These are phyloP conservation scores for Diplodus puntazzo DNA, from an alignment of 2,797 vertebrate species.

Conservation along the genomic window DNA sequence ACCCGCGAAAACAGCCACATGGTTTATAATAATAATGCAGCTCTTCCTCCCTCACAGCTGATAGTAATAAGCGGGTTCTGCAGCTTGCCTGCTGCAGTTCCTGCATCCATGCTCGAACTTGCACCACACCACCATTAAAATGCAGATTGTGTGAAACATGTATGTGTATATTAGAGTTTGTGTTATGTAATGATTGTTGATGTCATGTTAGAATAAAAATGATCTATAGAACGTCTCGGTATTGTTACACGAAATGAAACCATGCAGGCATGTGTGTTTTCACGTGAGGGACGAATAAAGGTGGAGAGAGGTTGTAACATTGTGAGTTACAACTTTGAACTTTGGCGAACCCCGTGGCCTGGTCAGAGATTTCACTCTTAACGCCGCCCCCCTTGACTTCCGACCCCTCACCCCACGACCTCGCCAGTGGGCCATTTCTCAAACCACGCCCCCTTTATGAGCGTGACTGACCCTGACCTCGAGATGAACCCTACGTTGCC, in stretches of 20 bases:
- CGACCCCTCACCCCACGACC: constrained; percentile 68
- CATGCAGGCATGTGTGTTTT: constrained; percentile 10
- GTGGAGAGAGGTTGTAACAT: constrained; percentile 34
- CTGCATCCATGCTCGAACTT: not conserved
- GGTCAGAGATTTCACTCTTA: constrained; percentile 74
- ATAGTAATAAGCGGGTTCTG: no score
- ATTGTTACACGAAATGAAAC: constrained; percentile 6
- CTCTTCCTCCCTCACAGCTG: no score
- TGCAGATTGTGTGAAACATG: not conserved
- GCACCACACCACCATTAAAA: not conserved
- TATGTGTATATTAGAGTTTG: not conserved
- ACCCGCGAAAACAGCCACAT: no score
- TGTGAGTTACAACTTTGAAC: constrained; percentile 81
- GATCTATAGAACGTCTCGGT: not conserved
- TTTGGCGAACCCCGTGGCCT: constrained; percentile 59
- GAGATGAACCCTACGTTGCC: constrained; percentile 67
- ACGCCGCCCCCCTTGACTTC: constrained; percentile 66
- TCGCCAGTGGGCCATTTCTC: constrained; percentile 69
- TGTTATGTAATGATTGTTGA: not conserved
- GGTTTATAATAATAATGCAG: no score
- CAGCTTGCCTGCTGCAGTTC: no score
- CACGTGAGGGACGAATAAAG: constrained; percentile 43
- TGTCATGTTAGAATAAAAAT: not conserved
- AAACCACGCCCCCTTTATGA: constrained; percentile 72
- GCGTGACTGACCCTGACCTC: constrained; percentile 80